phyloP scores from a whole-genome alignment of 2,888 invertebrate genomes.

The Tillus elongatus region DNA sequence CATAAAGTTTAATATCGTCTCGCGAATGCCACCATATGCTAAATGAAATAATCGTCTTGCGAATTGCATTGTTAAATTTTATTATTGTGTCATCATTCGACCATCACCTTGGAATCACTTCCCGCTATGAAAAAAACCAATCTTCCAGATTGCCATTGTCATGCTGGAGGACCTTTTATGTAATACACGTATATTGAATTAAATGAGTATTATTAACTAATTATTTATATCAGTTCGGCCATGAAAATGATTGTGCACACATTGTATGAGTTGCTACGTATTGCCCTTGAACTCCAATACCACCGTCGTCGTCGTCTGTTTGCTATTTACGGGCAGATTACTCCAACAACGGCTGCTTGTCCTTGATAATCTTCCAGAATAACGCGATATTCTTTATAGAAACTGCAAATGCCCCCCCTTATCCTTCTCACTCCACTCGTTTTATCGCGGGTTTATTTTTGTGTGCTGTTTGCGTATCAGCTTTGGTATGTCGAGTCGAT shows the following conservation, averaged over 20 bases:
- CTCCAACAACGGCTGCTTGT: no score
- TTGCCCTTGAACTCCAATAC: constrained; percentile 30
- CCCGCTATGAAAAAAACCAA: constrained; percentile 20
- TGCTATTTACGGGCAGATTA: no score
- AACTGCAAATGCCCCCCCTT: no score
- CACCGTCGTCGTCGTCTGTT: no score
- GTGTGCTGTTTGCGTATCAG: no score
- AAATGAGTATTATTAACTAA: constrained; percentile 35
- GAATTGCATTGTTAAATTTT: constrained; percentile 17
- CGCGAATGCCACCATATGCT: no score
- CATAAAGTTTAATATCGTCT: no score
- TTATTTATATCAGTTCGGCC: constrained; percentile 39
- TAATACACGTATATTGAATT: constrained; percentile 32
- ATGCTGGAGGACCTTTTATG: constrained; percentile 25
- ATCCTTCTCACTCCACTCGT: no score
- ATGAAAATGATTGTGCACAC: constrained; percentile 33
- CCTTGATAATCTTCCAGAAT: no score
- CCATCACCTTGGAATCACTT: constrained; percentile 26
- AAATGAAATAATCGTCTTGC: constrained; percentile 19
- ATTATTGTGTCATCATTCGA: constrained; percentile 17
- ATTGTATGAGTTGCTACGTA: constrained; percentile 21
- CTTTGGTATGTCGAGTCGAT: no score
- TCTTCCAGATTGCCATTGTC: constrained; percentile 8
- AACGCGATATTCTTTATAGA: no score
- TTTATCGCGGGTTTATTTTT: no score